Conservation (phyloP, 2,888 invertebrate species). For the Ophonus ardosiacus region DNA sequence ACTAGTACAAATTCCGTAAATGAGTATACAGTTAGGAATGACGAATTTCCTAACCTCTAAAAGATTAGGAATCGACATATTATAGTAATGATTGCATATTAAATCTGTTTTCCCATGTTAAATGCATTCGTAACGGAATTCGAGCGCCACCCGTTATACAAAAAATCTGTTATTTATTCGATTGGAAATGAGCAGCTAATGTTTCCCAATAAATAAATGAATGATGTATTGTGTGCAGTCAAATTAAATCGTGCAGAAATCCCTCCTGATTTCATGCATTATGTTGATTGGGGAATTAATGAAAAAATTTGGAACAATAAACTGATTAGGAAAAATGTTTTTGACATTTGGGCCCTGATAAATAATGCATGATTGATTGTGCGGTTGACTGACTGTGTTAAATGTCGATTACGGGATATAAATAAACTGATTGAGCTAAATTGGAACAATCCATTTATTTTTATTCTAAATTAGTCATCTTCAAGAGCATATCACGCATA, state of each 20-base stretch:
- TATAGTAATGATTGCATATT: no score
- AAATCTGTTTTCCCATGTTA: no score
- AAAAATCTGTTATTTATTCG: neutral
- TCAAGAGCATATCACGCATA: neutral
- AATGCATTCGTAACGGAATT: no score
- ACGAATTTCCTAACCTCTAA: no score
- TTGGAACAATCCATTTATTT: constrained; percentile 23
- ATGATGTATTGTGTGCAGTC: neutral
- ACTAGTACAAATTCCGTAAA: no score
- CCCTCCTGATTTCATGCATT: neutral
- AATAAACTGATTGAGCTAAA: constrained; percentile 30
- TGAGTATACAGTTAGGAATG: no score
- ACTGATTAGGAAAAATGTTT: constrained; percentile 35
- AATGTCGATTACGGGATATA: constrained; percentile 25
- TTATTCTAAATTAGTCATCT: constrained; percentile 17
- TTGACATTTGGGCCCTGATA: constrained; percentile 24
- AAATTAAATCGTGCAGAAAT: neutral
- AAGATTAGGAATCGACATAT: no score
- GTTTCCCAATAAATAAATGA: neutral
- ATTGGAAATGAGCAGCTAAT: neutral
- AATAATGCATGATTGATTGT: constrained; percentile 32
- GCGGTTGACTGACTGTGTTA: constrained; percentile 16
- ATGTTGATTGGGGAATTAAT: constrained; percentile 20
- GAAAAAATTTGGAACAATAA: constrained; percentile 29
- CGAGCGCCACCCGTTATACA: neutral